Evolutionary conservation across 2,888 invertebrate genomes (phyloP), one percentile per base, ranked within the genome.

Genomic region (Synergus japonicus): DNA sequence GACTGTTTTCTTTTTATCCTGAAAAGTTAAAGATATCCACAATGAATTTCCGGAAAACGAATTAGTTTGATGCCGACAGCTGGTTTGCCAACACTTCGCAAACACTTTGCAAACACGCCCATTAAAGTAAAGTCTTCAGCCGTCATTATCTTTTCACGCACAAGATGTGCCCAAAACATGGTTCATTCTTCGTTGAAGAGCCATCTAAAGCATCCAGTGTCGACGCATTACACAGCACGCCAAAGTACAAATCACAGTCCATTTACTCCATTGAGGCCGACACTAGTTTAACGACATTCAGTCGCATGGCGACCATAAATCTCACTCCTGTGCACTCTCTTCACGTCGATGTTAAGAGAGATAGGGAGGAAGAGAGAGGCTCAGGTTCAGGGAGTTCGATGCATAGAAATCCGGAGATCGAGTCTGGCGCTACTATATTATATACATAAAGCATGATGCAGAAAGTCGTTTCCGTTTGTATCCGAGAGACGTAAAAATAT

Each of bases 191-290:
- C 83, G 73, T 63, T 81, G 80, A 79, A 84, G 64, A 73, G 63
- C 66, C 65, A 58, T 49, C 78, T 81, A 82, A 85, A 84, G 84
- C 84, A 83, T 86, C 86, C 85, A 86, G 84, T 86, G 86, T 87
- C 85, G 86, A 82, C 85, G 85, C 88, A 87, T 89, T 86, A 86
- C 87, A 83, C 83, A 85, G 87, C 84, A 85, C 84, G 87, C 86
- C 89, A 85, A 88, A 86, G 89, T 90, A 91, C 90, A 91, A 91
- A 91, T 91, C 90, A 91, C 89, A 87, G 90, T 82, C 90, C 90
- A 91, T 91, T 91, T 91, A 86, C 87, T 88, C 90, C 87, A 91
- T 91, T 91, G 86, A 90, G 77, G 78, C 63, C 84, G 80, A 87
- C 86, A 88, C 89, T 89, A 89, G 88, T 90, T 90, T 89, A 90